Conservation (phyloP, 2,113 vertebrate genomes). For the Spermophilus dauricus region DNA sequence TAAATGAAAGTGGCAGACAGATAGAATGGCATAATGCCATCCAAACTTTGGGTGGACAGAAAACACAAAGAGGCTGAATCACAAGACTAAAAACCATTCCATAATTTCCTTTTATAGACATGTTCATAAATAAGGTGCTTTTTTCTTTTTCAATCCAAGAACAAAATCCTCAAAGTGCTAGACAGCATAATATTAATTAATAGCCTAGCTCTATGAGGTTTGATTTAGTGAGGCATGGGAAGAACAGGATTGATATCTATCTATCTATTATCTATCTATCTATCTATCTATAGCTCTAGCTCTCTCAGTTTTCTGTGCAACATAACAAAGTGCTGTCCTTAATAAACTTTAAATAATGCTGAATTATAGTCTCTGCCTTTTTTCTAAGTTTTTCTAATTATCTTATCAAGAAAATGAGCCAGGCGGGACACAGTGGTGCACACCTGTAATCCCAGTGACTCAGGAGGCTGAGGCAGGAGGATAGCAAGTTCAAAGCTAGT, state of each 20-base stretch:
- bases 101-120: slow-evolving; percentile 59
- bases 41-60: background rate
- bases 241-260: background rate
- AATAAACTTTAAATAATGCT: background rate
- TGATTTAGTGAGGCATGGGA: background rate
- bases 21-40: background rate
- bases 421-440: no score
- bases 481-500: no score
- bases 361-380: background rate
- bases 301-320: background rate
- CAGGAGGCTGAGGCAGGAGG: no score
- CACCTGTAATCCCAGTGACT: no score
- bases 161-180: slow-evolving; percentile 47
- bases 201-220: background rate
- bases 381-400: slow-evolving; percentile 8
- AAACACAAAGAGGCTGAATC: slow-evolving; percentile 16
- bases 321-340: background rate
- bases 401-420: slow-evolving; percentile 17
- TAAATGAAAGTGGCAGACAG: slow-evolving; percentile 16
- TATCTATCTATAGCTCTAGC: fast-evolving
- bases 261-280: no score
- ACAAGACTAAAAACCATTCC: slow-evolving; percentile 58
- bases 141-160: slow-evolving; percentile 34
- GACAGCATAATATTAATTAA: background rate
- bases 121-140: slow-evolving; percentile 3